Percentiles rank a stretch among this genome's conserved stretches.
phyloP scores from a whole-genome alignment of 2,113 vertebrate genomes.

The Stigmatopora argus region DNA sequence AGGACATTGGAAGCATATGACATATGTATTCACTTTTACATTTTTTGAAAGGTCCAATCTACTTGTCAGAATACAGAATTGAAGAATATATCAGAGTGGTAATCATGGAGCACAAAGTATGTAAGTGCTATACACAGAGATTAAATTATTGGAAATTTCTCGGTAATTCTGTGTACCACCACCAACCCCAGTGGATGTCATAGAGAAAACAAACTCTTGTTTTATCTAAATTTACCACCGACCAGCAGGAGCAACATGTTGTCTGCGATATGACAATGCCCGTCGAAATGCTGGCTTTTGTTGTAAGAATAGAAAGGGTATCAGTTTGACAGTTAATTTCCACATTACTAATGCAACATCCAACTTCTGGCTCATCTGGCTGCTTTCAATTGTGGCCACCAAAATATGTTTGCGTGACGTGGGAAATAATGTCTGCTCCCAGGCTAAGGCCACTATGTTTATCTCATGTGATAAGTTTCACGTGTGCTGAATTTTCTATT shows the following conservation, averaged over 20 bases:
- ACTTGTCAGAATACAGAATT: constrained; percentile 60
- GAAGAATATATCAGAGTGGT: constrained; percentile 53
- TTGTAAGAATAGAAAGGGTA: constrained; percentile 2
- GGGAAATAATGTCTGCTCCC: constrained; percentile 24
- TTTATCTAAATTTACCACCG: constrained; percentile 1
- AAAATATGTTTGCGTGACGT: not conserved
- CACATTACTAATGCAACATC: not conserved
- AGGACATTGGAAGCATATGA: not conserved
- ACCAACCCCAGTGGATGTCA: constrained; percentile 5
- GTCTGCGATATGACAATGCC: constrained; percentile 8
- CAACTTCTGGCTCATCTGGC: not conserved
- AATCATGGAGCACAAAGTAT: constrained; percentile 65
- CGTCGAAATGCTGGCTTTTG: constrained; percentile 3
- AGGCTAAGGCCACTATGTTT: constrained; percentile 31
- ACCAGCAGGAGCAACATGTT: constrained; percentile 14
- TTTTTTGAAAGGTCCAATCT: constrained; percentile 48
- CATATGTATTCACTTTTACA: constrained; percentile 43
- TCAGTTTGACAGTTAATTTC: not conserved
- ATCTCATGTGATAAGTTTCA: constrained; percentile 28
- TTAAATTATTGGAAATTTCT: constrained; percentile 72
- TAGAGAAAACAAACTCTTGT: constrained; percentile 41
- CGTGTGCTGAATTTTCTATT: constrained; percentile 25
- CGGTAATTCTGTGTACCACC: constrained; percentile 62
- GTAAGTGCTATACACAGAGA: constrained; percentile 61
- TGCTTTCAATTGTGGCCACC: not conserved